These are phyloP conservation scores for Enteromius viviparus DNA, from an alignment of 2,797 vertebrate species.

Conservation along the genomic window DNA sequence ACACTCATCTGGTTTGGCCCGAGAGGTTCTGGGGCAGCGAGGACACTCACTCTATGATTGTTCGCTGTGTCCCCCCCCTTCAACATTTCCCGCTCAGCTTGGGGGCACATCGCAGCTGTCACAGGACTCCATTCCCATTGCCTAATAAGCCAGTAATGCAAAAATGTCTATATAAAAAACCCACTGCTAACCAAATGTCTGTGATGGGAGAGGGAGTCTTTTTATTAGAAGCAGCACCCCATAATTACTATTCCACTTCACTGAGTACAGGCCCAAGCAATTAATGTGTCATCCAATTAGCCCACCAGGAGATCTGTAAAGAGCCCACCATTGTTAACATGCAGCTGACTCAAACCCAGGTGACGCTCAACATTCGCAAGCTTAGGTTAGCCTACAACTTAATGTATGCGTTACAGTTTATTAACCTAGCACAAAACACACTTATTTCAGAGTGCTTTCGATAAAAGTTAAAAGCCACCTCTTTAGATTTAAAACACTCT, in stretches of 20 bases:
- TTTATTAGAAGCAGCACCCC: constrained; percentile 44
- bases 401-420: constrained; percentile 11
- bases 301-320: constrained; percentile 26
- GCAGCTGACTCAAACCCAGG: constrained; percentile 29
- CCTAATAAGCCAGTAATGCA: constrained; percentile 44
- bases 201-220: constrained; percentile 24
- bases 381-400: not conserved
- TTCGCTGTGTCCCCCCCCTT: not conserved
- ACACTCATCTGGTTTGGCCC: constrained; percentile 16
- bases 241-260: constrained; percentile 53
- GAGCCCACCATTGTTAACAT: constrained; percentile 24
- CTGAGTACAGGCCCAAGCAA: constrained; percentile 42
- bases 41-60: not conserved
- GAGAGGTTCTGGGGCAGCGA: constrained; percentile 3
- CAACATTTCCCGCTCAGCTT: constrained; percentile 15
- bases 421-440: constrained; percentile 10
- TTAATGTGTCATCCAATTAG: constrained; percentile 49
- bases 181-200: constrained; percentile 33
- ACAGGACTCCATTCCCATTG: constrained; percentile 28
- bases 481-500: not conserved
- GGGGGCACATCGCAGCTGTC: constrained; percentile 35
- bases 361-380: not conserved
- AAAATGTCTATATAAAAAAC: constrained; percentile 23
- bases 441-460: not conserved
- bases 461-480: constrained; percentile 2